Base-by-base conservation (phyloP, 2,797 vertebrate genomes). In the Periparus ater region DNA sequence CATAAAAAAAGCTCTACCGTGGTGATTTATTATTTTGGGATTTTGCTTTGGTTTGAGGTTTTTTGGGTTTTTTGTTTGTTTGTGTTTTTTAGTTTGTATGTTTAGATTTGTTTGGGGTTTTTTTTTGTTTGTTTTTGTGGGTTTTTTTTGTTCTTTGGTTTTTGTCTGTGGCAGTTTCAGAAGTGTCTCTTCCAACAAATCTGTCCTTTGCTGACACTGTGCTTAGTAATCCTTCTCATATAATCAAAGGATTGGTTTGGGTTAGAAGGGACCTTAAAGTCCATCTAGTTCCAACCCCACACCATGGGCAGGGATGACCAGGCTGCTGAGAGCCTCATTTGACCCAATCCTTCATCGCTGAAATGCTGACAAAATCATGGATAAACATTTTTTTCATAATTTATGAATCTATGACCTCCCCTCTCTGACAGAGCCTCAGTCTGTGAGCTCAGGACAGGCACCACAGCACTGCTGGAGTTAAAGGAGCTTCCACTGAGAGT, bases 1-100 rank as follows among this genome's bases (percentile, higher is more conserved):
- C 7, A 48, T 9, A 3, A 60, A 8, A 22, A 20, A 48, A 7
- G 2, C 17, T 55, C 26, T 47, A 11, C 9, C 1, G 8, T 11
- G n/a, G 16, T 25, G 9, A n/a, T 36, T 48, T 14, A 21, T 6
- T 51, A 8, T 1, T 58, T 60, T 4, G 9, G 18, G 1, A 0
- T 50, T 13, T 76, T 40, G 11, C 3, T 67, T 32, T 80, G 9
- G 1, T 12, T 18, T 42, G 42, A 40, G 42, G 16, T 42, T 42
- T 42, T 42, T 42, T 34, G 5, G 2, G 0, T 30, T 51, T 17
- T 15, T 27, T 26, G 3, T 13, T 53, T 22, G 4, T 2, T 51
- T 10, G 20, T 10, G 3, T 15, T 58, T 48, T 27, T 17, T 17
- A 2, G 0, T 5, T 53, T 17, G 51, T 22, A 13, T 47, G n/a